These are phyloP conservation scores for Nomada fabriciana DNA, from an alignment of 2,888 invertebrate species.

Conservation along the genomic window DNA sequence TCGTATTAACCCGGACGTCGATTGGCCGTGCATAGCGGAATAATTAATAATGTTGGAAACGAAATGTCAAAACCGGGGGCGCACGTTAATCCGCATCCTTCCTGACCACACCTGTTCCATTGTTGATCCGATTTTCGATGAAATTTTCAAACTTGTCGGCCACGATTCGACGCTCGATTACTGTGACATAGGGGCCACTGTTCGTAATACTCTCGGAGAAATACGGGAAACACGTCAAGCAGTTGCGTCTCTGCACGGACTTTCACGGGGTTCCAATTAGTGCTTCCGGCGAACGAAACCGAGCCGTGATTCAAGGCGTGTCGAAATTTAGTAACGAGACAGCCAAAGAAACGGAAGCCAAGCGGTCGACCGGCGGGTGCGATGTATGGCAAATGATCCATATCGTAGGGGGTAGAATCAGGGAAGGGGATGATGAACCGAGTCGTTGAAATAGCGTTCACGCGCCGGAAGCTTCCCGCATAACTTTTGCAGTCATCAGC, in stretches of 20 bases:
- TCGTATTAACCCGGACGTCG: constrained; percentile 29
- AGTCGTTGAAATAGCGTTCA: constrained; percentile 64
- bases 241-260: too few relatives aligned
- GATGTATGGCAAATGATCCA: constrained; percentile 38
- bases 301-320: background rate
- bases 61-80: constrained; percentile 32
- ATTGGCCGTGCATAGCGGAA: constrained; percentile 38
- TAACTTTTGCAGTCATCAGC: constrained; percentile 70
- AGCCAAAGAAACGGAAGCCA: too few relatives aligned
- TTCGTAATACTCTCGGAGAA: background rate
- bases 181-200: background rate
- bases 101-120: too few relatives aligned
- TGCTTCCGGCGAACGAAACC: too few relatives aligned
- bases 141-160: constrained; percentile 38
- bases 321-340: constrained; percentile 6
- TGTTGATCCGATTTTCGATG: constrained; percentile 6
- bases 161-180: constrained; percentile 14
- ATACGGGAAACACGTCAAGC: background rate
- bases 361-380: too few relatives aligned
- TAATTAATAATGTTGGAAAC: constrained; percentile 51
- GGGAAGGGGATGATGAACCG: constrained; percentile 1
- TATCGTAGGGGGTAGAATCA: constrained; percentile 9
- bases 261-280: too few relatives aligned
- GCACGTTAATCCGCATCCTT: constrained; percentile 11
- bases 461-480: constrained; percentile 66